A percentile compares a stretch with the other conserved stretches of the same genome.
These are phyloP conservation scores for Mycteria americana DNA, from an alignment of 2,797 vertebrate species.

Conservation along the genomic window DNA sequence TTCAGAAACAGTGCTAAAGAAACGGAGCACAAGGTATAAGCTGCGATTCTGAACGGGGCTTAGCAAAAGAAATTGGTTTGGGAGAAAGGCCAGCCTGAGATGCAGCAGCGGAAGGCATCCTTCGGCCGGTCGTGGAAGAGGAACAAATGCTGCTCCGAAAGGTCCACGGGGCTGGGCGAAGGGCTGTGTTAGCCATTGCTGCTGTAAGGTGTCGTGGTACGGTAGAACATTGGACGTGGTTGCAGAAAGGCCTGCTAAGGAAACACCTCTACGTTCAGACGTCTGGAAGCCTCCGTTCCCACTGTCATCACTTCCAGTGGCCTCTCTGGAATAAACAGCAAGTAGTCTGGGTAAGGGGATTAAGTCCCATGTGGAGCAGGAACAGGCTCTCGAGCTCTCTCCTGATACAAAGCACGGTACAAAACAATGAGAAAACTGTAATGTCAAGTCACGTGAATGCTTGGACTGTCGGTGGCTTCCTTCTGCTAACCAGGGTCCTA, in stretches of 20 bases:
- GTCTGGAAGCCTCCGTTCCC: not conserved
- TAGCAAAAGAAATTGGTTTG: not conserved
- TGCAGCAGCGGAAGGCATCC: not conserved
- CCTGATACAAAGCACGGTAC: not conserved
- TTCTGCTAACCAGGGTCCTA: not conserved
- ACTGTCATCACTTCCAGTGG: not conserved
- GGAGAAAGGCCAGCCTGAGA: not conserved
- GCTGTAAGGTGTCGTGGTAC: accelerated
- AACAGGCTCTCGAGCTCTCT: not conserved
- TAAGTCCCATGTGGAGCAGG: not conserved
- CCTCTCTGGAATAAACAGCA: not conserved
- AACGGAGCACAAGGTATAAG: not conserved
- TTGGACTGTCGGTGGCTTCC: not conserved
- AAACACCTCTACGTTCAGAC: not conserved
- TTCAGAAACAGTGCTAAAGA: not conserved
- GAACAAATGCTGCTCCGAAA: not conserved
- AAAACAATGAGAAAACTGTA: not conserved
- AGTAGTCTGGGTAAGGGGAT: not conserved
- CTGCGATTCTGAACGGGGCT: not conserved
- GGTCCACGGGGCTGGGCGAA: not conserved
- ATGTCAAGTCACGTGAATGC: not conserved
- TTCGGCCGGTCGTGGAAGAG: not conserved
- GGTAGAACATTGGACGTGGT: accelerated
- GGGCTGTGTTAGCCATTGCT: not conserved
- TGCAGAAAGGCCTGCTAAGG: not conserved